Conservation (phyloP, 2,797 vertebrate species). For the Epinephelus malabaricus region DNA sequence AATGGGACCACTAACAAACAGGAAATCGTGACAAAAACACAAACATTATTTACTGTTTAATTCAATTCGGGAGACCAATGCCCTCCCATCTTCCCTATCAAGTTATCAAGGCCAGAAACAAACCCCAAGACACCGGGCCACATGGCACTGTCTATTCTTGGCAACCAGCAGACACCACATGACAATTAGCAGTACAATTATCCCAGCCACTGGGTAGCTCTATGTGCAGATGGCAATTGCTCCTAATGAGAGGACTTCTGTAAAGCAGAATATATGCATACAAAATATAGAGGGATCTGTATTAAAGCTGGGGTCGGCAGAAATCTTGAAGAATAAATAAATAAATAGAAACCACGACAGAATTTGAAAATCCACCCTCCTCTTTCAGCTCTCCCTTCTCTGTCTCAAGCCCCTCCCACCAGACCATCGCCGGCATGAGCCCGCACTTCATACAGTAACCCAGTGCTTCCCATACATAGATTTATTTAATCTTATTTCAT, state of each 20-base stretch:
- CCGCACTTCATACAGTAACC: too few species aligned
- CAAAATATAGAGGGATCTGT: conserved; percentile 38
- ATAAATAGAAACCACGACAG: too few species aligned
- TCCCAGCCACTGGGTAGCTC: conserved; percentile 67
- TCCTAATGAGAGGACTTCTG: conserved; percentile 74
- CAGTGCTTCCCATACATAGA: too few species aligned
- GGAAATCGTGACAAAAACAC: conserved; percentile 80
- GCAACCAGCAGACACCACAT: conserved; percentile 74
- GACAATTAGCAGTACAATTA: conserved; percentile 82
- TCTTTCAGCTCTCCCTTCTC: too few species aligned
- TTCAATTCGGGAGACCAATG: conserved; percentile 69
- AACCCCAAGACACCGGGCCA: conserved; percentile 74
- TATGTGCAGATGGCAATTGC: conserved; percentile 72
- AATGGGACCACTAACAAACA: conserved; percentile 76
- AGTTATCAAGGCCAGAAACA: conserved; percentile 74
- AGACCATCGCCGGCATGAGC: too few species aligned
- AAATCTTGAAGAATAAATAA: too few species aligned
- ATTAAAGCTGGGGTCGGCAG: conserved; percentile 19
- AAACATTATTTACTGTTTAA: conserved; percentile 79
- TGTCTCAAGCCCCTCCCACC: too few species aligned
- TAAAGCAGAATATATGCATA: conserved; percentile 55
- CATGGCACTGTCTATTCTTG: conserved; percentile 77
- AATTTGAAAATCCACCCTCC: too few species aligned
- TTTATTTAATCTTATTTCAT: too few species aligned
- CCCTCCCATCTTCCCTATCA: conserved; percentile 63